Conservation (phyloP, 2,797 vertebrate species). For the Botia kubotai region DNA sequence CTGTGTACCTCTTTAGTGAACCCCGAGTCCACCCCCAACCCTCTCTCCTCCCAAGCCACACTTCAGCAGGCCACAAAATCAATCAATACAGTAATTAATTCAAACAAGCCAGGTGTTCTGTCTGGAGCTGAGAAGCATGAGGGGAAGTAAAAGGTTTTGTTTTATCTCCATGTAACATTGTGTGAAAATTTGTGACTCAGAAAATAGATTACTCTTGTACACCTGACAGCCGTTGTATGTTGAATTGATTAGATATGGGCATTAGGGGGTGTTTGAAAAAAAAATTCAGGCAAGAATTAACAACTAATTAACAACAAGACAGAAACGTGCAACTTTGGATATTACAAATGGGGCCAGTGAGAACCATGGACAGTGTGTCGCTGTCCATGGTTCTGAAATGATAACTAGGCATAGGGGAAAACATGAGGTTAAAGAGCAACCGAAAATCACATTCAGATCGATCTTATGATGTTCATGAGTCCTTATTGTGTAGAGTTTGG, state of each 20-base stretch:
- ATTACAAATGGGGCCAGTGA: background rate
- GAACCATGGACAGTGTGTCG: background rate
- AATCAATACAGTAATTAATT: slow-evolving; percentile 60
- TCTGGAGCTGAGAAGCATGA: slow-evolving; percentile 51
- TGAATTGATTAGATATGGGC: slow-evolving; percentile 25
- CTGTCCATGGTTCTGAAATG: slow-evolving; percentile 68
- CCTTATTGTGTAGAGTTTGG: background rate
- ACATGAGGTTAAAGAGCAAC: background rate
- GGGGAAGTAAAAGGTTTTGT: slow-evolving; percentile 49
- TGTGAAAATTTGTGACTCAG: slow-evolving; percentile 35
- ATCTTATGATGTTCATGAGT: background rate
- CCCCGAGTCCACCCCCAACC: background rate
- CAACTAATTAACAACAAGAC: background rate
- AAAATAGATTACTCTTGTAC: slow-evolving; percentile 33
- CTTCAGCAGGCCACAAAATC: slow-evolving; percentile 46
- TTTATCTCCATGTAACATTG: slow-evolving; percentile 48
- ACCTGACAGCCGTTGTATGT: slow-evolving; percentile 13
- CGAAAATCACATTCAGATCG: slow-evolving; percentile 16
- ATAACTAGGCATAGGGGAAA: background rate
- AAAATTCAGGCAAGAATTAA: background rate
- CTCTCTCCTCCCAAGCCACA: slow-evolving; percentile 10
- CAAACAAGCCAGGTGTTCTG: slow-evolving; percentile 59
- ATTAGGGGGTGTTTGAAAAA: slow-evolving; percentile 7
- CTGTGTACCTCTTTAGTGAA: slow-evolving; percentile 39
- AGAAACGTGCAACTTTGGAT: background rate